Evolutionary conservation across 92 coral and sea anemone genomes (phyloP), one percentile per base, ranked within the genome.

Genomic region (Metridium senile): DNA sequence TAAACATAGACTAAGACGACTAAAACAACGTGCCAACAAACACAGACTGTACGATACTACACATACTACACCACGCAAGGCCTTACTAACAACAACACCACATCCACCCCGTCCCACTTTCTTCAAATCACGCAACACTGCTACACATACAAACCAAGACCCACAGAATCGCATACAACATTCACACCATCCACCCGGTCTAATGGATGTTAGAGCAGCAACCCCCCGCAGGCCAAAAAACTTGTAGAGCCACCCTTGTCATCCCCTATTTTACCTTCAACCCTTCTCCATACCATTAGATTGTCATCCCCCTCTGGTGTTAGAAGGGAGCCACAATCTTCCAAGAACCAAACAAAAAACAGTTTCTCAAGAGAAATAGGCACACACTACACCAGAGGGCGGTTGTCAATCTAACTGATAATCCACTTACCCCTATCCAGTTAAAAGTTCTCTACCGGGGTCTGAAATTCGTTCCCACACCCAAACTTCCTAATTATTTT

Each of bases 381-480:
- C n/a, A n/a, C n/a, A n/a, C n/a, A n/a, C n/a, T n/a, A n/a, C n/a
- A n/a, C n/a, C n/a, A n/a, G n/a, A n/a, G n/a, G n/a, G n/a, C n/a
- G n/a, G n/a, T n/a, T n/a, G n/a, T n/a, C n/a, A n/a, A n/a, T n/a
- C n/a, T n/a, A n/a, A n/a, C n/a, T n/a, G n/a, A n/a, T n/a, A n/a
- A n/a, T n/a, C n/a, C n/a, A n/a, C n/a, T n/a, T 29, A 9, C 18
- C 26, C 31, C 13, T 29, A 29, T 46, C 1, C 70, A 65, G 26
- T 4, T 9, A 10, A 13, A 30, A 18, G 8, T 65, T n/a, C 81
- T 75, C 33, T 57, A 66, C 0, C 62, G 62, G 26, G 81, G 72
- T 20, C 81, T 75, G 0, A 75, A 75, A 75, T 75, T 75, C 43
- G 71, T 45, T 7, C 81, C 81, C 3, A 74, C 71, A 3, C 43